A percentile compares a stretch with the other conserved stretches of the same genome.
Evolutionary conservation across 1,140 invertebrate species (phyloP).

Genomic region (Neotoxoptera formosana): DNA sequence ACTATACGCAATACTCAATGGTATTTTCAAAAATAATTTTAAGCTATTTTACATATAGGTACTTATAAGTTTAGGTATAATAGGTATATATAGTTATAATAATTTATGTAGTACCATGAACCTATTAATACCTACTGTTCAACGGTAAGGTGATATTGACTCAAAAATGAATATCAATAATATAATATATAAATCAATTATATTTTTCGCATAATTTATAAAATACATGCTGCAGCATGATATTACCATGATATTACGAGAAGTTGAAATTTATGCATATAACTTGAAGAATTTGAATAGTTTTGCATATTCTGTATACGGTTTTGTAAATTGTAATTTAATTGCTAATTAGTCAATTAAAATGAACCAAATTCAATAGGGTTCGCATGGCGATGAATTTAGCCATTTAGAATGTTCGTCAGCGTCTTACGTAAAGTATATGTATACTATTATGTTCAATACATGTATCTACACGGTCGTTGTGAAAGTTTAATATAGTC

Average conservation of each 20-base stretch:
- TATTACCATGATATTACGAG: background rate
- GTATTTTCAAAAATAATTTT: too few relatives aligned
- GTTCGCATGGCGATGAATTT: constrained; percentile 4
- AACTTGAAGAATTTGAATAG: background rate
- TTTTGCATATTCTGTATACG: background rate
- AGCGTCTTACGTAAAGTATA: background rate
- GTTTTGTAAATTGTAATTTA: constrained; percentile 11
- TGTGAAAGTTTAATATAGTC: constrained; percentile 42
- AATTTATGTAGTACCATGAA: too few relatives aligned
- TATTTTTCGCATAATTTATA: background rate
- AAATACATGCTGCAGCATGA: background rate
- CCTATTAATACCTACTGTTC: too few relatives aligned
- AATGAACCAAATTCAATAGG: constrained; percentile 42
- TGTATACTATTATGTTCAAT: background rate
- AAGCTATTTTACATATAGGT: too few relatives aligned
- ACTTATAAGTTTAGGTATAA: too few relatives aligned
- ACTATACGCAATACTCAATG: too few relatives aligned
- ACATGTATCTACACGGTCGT: constrained; percentile 31
- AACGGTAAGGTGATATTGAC: too few relatives aligned
- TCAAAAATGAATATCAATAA: too few relatives aligned
- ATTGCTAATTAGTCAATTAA: constrained; percentile 19
- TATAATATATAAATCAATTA: background rate
- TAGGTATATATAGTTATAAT: too few relatives aligned
- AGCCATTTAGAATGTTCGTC: background rate
- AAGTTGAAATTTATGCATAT: background rate